A percentile compares a stretch with the other conserved stretches of the same genome.
Evolutionary conservation across 2,113 vertebrate species (phyloP).

Genomic region (Aegithalos caudatus): DNA sequence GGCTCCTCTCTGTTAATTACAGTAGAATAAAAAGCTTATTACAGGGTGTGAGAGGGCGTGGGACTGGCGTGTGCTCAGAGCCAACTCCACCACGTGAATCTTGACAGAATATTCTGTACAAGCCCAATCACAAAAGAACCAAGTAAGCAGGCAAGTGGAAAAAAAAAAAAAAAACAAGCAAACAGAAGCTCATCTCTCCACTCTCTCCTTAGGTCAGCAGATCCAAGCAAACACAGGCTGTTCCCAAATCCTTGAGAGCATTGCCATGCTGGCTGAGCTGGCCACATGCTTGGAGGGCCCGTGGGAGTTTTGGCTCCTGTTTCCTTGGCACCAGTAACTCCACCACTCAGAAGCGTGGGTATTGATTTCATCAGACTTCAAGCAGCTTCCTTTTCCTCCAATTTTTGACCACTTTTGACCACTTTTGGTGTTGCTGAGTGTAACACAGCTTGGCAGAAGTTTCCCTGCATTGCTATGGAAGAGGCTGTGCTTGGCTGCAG

Average conservation of each 20-base stretch:
- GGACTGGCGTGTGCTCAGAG: neutral
- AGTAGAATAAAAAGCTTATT: conserved; percentile 24
- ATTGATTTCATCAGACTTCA: neutral
- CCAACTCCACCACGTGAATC: neutral
- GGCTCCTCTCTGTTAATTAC: conserved; percentile 22
- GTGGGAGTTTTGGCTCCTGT: neutral
- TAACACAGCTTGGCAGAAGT: neutral
- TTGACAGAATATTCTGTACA: conserved; percentile 34
- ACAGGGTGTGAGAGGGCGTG: conserved; percentile 23
- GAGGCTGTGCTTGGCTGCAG: neutral
- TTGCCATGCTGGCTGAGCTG: neutral
- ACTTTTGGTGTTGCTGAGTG: rapidly evolving
- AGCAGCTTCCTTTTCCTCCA: neutral
- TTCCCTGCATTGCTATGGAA: rapidly evolving
- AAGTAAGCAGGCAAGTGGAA: neutral
- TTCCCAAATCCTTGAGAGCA: neutral
- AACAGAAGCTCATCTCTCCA: neutral
- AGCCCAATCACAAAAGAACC: neutral
- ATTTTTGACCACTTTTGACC: neutral
- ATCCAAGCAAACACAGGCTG: rapidly evolving
- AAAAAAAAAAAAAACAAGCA: neutral
- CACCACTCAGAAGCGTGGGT: neutral
- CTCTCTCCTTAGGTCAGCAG: neutral
- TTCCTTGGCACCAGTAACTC: neutral
- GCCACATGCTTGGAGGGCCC: rapidly evolving